These are phyloP conservation scores for Pedionomus torquatus DNA, from an alignment of 2,113 vertebrate genomes.

Conservation along the genomic window DNA sequence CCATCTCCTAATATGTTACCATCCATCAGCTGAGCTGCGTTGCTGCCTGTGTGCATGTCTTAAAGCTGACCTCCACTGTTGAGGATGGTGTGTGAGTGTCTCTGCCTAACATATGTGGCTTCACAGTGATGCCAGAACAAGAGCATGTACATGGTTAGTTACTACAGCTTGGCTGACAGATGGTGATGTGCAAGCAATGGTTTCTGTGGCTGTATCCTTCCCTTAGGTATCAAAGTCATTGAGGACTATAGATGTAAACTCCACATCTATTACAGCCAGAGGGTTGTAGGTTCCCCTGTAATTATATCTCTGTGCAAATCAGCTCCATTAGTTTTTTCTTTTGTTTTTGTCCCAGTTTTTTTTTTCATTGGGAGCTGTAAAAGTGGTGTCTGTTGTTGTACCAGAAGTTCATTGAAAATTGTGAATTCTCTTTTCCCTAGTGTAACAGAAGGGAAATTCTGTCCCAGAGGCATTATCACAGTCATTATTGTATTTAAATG, in stretches of 20 bases:
- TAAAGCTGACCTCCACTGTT: neutral
- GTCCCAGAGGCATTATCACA: constrained; percentile 44
- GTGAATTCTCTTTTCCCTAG: constrained; percentile 15
- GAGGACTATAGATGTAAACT: neutral
- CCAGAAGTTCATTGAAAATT: neutral
- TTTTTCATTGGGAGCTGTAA: neutral
- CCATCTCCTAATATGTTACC: neutral
- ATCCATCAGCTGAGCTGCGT: neutral
- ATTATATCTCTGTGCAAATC: neutral
- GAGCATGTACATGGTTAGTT: neutral
- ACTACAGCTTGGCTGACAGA: neutral
- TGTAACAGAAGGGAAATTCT: constrained; percentile 47
- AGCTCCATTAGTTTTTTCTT: neutral
- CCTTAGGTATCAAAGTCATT: neutral
- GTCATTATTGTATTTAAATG: constrained; percentile 60
- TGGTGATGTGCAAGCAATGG: neutral
- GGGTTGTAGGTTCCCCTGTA: neutral
- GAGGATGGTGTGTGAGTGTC: neutral
- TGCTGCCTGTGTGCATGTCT: neutral
- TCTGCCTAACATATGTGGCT: neutral
- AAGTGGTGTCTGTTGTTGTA: neutral
- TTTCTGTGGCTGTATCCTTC: neutral
- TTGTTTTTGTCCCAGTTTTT: neutral
- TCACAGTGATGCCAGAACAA: neutral
- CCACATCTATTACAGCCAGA: neutral